Conservation (phyloP, 2,113 vertebrate genomes). For the Datnioides undecimradiatus region DNA sequence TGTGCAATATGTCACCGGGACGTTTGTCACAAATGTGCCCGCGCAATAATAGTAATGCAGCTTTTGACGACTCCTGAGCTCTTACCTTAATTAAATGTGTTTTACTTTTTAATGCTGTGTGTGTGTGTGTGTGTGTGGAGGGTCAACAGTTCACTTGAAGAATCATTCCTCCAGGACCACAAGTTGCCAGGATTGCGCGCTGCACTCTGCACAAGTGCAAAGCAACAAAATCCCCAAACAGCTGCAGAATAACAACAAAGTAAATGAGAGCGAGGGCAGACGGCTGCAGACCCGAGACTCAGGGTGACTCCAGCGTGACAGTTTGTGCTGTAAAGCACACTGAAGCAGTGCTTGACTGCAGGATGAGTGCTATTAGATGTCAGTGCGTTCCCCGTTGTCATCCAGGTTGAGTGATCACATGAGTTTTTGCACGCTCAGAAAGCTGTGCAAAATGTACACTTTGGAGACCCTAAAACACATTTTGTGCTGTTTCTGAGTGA, state of each 20-base stretch:
- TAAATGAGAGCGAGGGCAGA: background rate
- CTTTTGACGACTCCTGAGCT: conserved; percentile 67
- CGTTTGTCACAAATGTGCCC: conserved; percentile 71
- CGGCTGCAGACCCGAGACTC: background rate
- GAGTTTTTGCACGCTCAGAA: too few species aligned
- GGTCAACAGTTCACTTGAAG: conserved; percentile 20
- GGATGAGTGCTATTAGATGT: background rate
- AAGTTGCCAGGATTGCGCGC: conserved; percentile 31
- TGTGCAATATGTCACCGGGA: conserved; percentile 43
- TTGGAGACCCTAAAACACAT: background rate
- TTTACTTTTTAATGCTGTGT: conserved; percentile 40
- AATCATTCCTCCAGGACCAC: background rate
- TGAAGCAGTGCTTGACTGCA: background rate
- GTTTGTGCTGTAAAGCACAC: background rate
- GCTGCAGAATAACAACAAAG: background rate
- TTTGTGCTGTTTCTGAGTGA: background rate
- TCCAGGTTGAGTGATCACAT: too few species aligned
- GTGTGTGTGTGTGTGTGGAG: background rate
- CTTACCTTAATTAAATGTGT: conserved; percentile 75
- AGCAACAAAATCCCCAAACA: too few species aligned
- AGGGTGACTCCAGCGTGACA: too few species aligned
- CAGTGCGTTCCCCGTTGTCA: background rate
- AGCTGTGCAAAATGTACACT: background rate
- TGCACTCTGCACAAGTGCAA: too few species aligned
- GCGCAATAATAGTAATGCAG: conserved; percentile 77